phyloP scores from a whole-genome alignment of 2,113 vertebrate species.

The Platanista minor region DNA sequence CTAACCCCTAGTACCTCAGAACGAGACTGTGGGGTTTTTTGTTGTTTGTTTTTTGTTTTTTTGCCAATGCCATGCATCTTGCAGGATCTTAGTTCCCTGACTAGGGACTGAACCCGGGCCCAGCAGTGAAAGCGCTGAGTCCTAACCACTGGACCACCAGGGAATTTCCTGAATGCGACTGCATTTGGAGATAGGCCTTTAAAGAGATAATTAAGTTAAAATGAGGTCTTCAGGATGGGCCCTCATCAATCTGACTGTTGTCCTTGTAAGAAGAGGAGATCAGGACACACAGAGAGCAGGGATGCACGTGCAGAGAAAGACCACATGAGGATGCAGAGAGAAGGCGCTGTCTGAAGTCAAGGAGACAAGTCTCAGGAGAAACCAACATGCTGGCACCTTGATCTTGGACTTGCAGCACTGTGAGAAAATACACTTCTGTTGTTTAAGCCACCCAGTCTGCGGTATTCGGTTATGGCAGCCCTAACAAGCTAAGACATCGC shows the following conservation, averaged over 20 bases:
- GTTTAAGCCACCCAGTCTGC: neutral
- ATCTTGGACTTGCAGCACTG: neutral
- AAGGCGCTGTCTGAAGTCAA: neutral
- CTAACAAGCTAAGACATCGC: neutral
- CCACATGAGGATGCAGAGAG: neutral
- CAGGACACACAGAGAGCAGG: neutral
- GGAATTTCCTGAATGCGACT: neutral
- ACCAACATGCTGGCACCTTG: neutral
- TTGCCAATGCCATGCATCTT: too few species aligned
- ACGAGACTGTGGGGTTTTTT: neutral
- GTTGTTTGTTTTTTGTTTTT: neutral
- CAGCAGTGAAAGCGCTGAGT: accelerated
- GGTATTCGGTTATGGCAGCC: neutral
- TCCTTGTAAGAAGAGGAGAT: neutral
- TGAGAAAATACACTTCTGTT: neutral
- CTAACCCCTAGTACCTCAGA: neutral
- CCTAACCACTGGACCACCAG: neutral
- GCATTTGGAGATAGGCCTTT: neutral
- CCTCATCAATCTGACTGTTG: neutral
- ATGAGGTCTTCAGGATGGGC: neutral
- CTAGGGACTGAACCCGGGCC: neutral
- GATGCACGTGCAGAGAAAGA: neutral
- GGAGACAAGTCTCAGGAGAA: neutral
- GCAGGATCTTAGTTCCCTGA: neutral
- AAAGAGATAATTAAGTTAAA: neutral